Conservation (phyloP, 2,888 invertebrate species). For the Aelia acuminata region DNA sequence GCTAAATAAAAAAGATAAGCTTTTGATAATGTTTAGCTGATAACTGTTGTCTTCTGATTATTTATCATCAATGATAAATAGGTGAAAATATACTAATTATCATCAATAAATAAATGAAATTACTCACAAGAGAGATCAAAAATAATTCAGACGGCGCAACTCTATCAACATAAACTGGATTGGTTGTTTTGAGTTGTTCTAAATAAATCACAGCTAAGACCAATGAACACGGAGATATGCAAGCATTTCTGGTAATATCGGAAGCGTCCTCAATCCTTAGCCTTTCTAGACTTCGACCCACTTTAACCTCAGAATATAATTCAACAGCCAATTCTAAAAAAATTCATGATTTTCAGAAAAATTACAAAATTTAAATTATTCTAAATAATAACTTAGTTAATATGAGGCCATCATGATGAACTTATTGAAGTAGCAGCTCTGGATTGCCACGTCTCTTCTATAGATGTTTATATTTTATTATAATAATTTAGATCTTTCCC, state of each 20-base stretch:
- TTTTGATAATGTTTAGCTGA: no score
- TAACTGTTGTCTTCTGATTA: no score
- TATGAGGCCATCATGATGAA: no score
- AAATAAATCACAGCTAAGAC: slow-evolving; percentile 94
- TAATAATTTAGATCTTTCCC: no score
- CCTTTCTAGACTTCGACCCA: slow-evolving; percentile 82
- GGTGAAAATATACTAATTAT: no score
- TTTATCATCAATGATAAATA: no score
- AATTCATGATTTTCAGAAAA: slow-evolving; percentile 45
- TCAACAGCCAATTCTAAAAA: slow-evolving; percentile 87
- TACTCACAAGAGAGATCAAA: slow-evolving; percentile 89
- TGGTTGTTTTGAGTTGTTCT: slow-evolving; percentile 85
- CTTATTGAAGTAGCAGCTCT: no score
- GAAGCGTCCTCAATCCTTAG: slow-evolving; percentile 84
- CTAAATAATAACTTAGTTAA: background rate
- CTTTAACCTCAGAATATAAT: slow-evolving; percentile 84
- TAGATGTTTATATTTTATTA: no score
- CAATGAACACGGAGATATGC: slow-evolving; percentile 92
- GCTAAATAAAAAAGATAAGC: background rate
- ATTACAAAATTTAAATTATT: background rate
- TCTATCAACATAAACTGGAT: slow-evolving; percentile 86
- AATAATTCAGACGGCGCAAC: slow-evolving; percentile 93
- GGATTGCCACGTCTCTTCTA: no score
- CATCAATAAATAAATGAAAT: no score
- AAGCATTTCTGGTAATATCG: slow-evolving; percentile 82